These are phyloP conservation scores for Mustela nigripes DNA, from an alignment of 2,113 vertebrate species.

Conservation along the genomic window DNA sequence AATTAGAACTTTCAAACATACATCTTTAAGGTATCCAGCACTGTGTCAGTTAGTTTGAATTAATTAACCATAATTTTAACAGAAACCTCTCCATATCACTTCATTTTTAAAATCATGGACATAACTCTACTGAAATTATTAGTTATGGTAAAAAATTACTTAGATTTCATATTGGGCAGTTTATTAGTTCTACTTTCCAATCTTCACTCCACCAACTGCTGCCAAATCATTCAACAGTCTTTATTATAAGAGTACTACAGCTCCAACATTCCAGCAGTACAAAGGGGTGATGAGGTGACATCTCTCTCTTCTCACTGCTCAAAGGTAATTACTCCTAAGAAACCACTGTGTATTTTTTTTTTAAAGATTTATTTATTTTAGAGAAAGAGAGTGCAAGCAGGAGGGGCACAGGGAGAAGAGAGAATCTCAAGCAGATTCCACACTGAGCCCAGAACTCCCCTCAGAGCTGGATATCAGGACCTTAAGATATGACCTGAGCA, in stretches of 20 bases:
- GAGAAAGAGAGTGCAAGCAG: neutral
- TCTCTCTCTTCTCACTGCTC: neutral
- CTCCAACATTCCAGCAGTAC: conserved; percentile 61
- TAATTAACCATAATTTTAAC: conserved; percentile 22
- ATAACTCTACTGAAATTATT: neutral
- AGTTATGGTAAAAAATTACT: conserved; percentile 14
- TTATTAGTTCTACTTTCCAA: conserved; percentile 3
- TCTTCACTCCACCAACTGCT: neutral
- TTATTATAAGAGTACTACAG: conserved; percentile 75
- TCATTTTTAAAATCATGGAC: conserved; percentile 32
- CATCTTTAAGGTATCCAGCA: neutral
- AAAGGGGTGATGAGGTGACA: neutral
- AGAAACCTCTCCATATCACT: neutral
- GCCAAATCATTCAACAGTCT: neutral
- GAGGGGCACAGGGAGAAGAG: neutral
- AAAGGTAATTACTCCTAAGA: conserved; percentile 19
- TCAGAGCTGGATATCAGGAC: neutral
- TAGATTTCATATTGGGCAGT: neutral
- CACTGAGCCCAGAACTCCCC: neutral
- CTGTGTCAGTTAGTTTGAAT: neutral
- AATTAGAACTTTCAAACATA: conserved; percentile 22
- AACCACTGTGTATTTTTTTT: neutral
- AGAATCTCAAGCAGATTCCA: neutral
- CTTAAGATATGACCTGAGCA: neutral
- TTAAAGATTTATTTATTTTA: neutral